These are phyloP conservation scores for Lophius piscatorius DNA, from an alignment of 2,113 vertebrate species.

Conservation along the genomic window DNA sequence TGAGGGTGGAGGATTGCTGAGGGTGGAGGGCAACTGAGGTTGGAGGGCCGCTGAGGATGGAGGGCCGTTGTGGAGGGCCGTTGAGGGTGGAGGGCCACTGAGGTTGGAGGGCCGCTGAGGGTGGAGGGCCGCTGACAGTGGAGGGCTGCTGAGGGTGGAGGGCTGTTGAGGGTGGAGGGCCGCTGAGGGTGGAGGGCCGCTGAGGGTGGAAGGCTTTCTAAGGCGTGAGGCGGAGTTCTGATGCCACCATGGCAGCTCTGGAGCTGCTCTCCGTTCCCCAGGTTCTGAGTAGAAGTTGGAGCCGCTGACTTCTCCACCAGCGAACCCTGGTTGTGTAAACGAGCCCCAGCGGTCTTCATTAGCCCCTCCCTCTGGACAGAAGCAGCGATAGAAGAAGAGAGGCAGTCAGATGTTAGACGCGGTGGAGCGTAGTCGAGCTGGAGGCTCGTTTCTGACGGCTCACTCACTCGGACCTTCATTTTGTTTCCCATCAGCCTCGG, in stretches of 20 bases:
- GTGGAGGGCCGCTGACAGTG: no score
- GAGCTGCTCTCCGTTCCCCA: slow-evolving; percentile 25
- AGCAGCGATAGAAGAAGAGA: slow-evolving; percentile 17
- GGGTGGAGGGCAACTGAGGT: neutral
- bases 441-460: slow-evolving; percentile 41
- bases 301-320: slow-evolving; percentile 60
- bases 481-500: slow-evolving; percentile 41
- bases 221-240: slow-evolving; percentile 13
- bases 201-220: neutral
- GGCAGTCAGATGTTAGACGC: slow-evolving; percentile 47
- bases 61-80: no score
- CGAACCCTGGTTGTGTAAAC: slow-evolving; percentile 76
- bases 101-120: neutral
- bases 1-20: neutral
- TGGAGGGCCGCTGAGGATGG: neutral
- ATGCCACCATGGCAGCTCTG: slow-evolving; percentile 27
- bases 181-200: no score
- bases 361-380: slow-evolving; percentile 69
- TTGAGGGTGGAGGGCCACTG: neutral
- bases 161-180: no score
- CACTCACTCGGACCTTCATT: slow-evolving; percentile 39
- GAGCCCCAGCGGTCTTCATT: slow-evolving; percentile 79
- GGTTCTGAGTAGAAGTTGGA: slow-evolving; percentile 22
- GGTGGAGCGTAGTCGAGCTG: slow-evolving; percentile 39
- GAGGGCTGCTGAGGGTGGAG: no score